phyloP scores from a whole-genome alignment of 2,113 vertebrate genomes.

The Callipepla californica region DNA sequence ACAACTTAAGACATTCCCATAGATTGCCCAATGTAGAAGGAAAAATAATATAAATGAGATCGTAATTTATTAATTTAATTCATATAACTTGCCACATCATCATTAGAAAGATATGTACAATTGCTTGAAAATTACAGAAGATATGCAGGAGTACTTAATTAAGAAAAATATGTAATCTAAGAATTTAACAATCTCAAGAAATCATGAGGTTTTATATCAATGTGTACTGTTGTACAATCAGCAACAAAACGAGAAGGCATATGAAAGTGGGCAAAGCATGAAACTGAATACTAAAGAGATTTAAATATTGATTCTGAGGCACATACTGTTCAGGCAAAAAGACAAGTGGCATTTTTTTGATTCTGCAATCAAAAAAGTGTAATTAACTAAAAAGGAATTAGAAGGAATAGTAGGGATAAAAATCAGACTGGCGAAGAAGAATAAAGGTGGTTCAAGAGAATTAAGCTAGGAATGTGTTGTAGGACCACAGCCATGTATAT shows the following conservation, averaged over 20 bases:
- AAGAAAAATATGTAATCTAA: neutral
- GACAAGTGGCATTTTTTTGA: neutral
- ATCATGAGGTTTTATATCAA: neutral
- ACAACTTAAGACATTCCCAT: neutral
- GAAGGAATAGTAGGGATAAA: neutral
- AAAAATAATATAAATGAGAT: neutral
- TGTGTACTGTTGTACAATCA: neutral
- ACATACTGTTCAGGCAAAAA: neutral
- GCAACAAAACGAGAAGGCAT: neutral
- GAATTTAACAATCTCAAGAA: neutral
- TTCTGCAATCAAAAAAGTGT: neutral
- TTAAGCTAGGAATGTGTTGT: neutral
- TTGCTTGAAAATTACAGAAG: neutral
- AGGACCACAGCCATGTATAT: neutral
- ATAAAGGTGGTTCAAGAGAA: neutral
- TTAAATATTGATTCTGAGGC: accelerated
- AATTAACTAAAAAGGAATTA: neutral
- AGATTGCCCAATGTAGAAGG: neutral
- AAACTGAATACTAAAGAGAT: neutral
- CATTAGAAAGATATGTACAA: neutral
- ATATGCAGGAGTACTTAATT: neutral
- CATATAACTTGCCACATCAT: neutral
- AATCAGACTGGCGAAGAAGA: neutral
- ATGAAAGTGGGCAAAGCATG: neutral
- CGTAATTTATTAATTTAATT: neutral